Percentiles rank a stretch among this genome's conserved stretches.
phyloP scores from a whole-genome alignment of 2,113 vertebrate genomes.

The Ondatra zibethicus region DNA sequence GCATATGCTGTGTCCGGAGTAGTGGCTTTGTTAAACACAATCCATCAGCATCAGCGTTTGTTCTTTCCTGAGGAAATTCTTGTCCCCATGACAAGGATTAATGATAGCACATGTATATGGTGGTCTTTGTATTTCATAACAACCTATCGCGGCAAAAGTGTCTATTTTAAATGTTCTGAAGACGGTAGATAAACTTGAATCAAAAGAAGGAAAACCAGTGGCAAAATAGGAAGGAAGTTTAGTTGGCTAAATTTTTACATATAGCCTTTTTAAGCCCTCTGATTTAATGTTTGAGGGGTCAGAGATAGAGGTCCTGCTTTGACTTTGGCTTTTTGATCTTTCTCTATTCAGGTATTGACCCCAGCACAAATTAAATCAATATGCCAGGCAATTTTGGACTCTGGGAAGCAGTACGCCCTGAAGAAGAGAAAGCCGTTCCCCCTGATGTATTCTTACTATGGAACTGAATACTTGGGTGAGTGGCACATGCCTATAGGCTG shows the following conservation, averaged over 20 bases:
- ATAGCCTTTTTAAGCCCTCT: slow-evolving; percentile 13
- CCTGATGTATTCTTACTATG: slow-evolving; percentile 95
- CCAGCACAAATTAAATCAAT: slow-evolving; percentile 92
- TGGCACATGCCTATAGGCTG: slow-evolving; percentile 32
- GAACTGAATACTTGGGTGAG: slow-evolving; percentile 94
- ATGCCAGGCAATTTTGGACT: slow-evolving; percentile 93
- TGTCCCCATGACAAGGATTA: slow-evolving; percentile 61
- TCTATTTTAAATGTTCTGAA: slow-evolving; percentile 63
- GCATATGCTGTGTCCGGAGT: background rate
- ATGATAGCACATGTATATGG: slow-evolving; percentile 36
- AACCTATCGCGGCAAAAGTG: slow-evolving; percentile 29
- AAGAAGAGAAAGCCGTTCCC: slow-evolving; percentile 93
- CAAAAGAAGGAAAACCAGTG: background rate
- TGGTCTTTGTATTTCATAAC: slow-evolving; percentile 61
- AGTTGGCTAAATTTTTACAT: slow-evolving; percentile 29
- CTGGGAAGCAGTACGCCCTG: slow-evolving; percentile 92
- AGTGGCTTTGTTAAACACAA: slow-evolving; percentile 36
- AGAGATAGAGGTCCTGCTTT: slow-evolving; percentile 50
- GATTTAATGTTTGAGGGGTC: background rate
- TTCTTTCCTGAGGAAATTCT: slow-evolving; percentile 48
- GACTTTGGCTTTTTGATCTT: slow-evolving; percentile 74
- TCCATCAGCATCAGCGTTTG: slow-evolving; percentile 12
- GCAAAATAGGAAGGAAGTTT: background rate
- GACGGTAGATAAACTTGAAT: slow-evolving; percentile 39
- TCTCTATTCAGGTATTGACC: slow-evolving; percentile 89